These are phyloP conservation scores for Crotalus horridus DNA, from an alignment of 2,113 vertebrate species.

Conservation along the genomic window DNA sequence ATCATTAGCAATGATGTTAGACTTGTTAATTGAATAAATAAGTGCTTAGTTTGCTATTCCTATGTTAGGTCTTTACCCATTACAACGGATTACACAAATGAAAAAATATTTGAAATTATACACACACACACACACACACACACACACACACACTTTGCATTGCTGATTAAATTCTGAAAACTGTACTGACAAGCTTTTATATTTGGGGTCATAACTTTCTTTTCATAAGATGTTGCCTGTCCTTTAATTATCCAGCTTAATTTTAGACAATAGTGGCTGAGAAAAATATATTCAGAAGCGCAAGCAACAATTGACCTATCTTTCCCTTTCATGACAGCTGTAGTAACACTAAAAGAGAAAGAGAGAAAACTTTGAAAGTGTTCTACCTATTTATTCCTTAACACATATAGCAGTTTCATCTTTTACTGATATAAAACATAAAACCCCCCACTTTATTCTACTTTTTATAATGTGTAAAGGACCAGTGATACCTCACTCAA, in stretches of 20 bases:
- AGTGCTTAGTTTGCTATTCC: slow-evolving; percentile 61
- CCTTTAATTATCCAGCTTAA: background rate
- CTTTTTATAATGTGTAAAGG: background rate
- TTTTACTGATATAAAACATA: background rate
- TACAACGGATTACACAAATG: slow-evolving; percentile 45
- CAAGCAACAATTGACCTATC: background rate
- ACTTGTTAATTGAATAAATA: slow-evolving; percentile 65
- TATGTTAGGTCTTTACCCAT: slow-evolving; percentile 54
- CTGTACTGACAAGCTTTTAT: background rate
- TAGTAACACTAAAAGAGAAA: background rate
- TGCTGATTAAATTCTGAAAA: slow-evolving; percentile 15
- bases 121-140: background rate
- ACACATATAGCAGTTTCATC: background rate
- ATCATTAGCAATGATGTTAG: slow-evolving; percentile 65
- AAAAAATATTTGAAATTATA: slow-evolving; percentile 25
- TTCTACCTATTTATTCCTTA: background rate
- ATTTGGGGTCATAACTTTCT: background rate
- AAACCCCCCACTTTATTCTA: background rate
- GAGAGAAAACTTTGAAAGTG: background rate
- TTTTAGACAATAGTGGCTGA: background rate
- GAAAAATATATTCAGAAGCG: background rate
- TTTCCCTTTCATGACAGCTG: background rate
- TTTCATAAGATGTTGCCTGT: background rate
- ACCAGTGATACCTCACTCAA: background rate
- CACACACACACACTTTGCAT: background rate